Evolutionary conservation across 23 tunicate genomes (phyloP), one percentile per base, ranked within the genome.

Genomic region (Halocynthia aurantium): DNA sequence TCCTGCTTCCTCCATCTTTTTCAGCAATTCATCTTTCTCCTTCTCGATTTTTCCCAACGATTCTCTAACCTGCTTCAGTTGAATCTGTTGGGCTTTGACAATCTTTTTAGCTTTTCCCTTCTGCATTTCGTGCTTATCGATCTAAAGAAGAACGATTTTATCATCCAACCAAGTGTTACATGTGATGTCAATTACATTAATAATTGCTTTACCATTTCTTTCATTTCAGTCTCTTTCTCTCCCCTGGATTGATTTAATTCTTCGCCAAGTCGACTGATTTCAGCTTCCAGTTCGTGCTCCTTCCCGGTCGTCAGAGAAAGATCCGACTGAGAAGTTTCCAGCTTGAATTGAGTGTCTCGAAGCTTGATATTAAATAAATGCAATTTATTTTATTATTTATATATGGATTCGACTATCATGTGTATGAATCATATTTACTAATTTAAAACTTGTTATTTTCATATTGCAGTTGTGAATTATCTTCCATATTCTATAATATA

Each of bases 91-190:
- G 7, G 82, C 95, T 8, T 69, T 60, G 10, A 88, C 61, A 5
- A 83, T 80, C 66, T 88, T 88, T 64, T 83, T 83, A 0, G 66
- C 88, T 61, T 84, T 83, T 70, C 84, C 95, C 74, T 81, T 88
- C 6, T 88, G 88, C 8, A 85, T 88, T 51, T 83, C 88, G 52
- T 88, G 95, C 57, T 84, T 87, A 0, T 71, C 69, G 8, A 75
- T 80, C 94, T 86, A 67, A 6, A 76, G 68, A 52, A 10, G 44
- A 75, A 50, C 2, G 31, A 18, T 2, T 68, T 68, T 19, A 19
- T 15, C 17, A 72, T 31, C 4, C 44, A 31, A 31, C 44, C 1
- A 31, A 31, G 44, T 31, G 2, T 31, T 31, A 31, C 44, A 31
- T 31, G 4, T 31, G 44, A 31, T 31, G 44, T 31, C 2, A 31